Percentiles rank a stretch among this genome's conserved stretches.
Conservation (phyloP, 1,140 invertebrate species). For the Plectrocnemia conspersa region DNA sequence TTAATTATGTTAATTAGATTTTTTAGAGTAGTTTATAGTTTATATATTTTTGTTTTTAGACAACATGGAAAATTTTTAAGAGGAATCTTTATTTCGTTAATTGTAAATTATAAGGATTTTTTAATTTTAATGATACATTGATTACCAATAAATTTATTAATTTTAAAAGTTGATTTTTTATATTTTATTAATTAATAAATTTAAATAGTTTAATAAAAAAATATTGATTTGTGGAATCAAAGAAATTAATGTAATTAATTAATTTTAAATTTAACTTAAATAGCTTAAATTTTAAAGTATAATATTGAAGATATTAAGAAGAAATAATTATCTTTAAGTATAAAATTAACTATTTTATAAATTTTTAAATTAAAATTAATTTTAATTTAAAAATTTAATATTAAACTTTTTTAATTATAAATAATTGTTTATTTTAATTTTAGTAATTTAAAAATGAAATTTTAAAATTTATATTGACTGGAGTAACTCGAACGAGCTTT, state of each 20-base stretch:
- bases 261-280: slow-evolving; percentile 46
- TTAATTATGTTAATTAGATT: slow-evolving; percentile 49
- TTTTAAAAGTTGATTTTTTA: slow-evolving; percentile 52
- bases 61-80: slow-evolving; percentile 53
- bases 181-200: slow-evolving; percentile 51
- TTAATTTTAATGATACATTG: slow-evolving; percentile 57
- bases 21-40: slow-evolving; percentile 47
- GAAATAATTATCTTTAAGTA: slow-evolving; percentile 38
- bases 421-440: too few species aligned
- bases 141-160: slow-evolving; percentile 56
- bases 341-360: slow-evolving; percentile 45
- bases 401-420: too few species aligned
- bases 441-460: too few species aligned
- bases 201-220: slow-evolving; percentile 60
- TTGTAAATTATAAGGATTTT: slow-evolving; percentile 50
- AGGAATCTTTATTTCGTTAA: slow-evolving; percentile 43
- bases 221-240: slow-evolving; percentile 59
- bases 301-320: slow-evolving; percentile 35
- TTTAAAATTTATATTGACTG: too few species aligned
- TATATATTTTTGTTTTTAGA: slow-evolving; percentile 53
- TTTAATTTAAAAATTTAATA: slow-evolving; percentile 56
- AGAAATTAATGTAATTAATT: slow-evolving; percentile 41
- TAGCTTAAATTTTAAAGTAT: slow-evolving; percentile 38
- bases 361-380: slow-evolving; percentile 55
- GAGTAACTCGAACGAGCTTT: too few species aligned